phyloP scores from a whole-genome alignment of 2,888 invertebrate genomes.

The Elmis aenea region DNA sequence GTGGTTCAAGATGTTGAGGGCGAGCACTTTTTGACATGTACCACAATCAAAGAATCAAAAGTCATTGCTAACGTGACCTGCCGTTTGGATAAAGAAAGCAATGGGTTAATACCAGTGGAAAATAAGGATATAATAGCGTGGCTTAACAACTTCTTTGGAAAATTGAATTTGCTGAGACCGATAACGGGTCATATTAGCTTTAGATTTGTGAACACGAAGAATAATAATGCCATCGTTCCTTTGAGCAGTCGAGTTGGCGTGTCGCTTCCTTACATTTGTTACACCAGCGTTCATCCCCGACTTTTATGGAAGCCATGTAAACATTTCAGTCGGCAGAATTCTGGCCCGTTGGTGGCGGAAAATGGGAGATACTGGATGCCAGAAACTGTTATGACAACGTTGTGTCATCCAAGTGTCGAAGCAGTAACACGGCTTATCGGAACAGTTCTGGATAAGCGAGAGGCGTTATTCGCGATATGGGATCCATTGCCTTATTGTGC shows the following conservation, averaged over 20 bases:
- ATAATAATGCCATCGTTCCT: slow-evolving; percentile 53
- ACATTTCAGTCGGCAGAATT: slow-evolving; percentile 55
- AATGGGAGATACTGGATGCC: slow-evolving; percentile 56
- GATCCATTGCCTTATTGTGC: slow-evolving; percentile 83
- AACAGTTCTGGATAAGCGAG: slow-evolving; percentile 69
- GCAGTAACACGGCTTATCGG: slow-evolving; percentile 58
- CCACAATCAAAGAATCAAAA: slow-evolving; percentile 72
- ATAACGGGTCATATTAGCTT: slow-evolving; percentile 78
- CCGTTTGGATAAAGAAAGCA: slow-evolving; percentile 60
- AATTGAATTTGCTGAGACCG: slow-evolving; percentile 58
- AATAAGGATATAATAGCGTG: slow-evolving; percentile 65
- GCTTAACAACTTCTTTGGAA: slow-evolving; percentile 67
- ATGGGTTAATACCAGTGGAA: slow-evolving; percentile 64
- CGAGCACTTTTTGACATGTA: slow-evolving; percentile 74
- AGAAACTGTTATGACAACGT: slow-evolving; percentile 51
- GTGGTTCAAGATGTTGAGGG: slow-evolving; percentile 72
- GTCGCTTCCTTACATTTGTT: slow-evolving; percentile 74
- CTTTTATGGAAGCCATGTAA: slow-evolving; percentile 60
- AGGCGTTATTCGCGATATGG: slow-evolving; percentile 78
- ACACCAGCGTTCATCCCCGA: slow-evolving; percentile 63
- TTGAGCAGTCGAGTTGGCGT: slow-evolving; percentile 73
- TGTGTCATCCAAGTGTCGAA: slow-evolving; percentile 48
- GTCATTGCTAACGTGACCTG: slow-evolving; percentile 80
- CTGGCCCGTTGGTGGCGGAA: slow-evolving; percentile 49
- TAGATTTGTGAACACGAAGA: slow-evolving; percentile 63